A percentile compares a stretch with the other conserved stretches of the same genome.
Conservation (phyloP, 2,797 vertebrate species). For the Protosalanx chinensis region DNA sequence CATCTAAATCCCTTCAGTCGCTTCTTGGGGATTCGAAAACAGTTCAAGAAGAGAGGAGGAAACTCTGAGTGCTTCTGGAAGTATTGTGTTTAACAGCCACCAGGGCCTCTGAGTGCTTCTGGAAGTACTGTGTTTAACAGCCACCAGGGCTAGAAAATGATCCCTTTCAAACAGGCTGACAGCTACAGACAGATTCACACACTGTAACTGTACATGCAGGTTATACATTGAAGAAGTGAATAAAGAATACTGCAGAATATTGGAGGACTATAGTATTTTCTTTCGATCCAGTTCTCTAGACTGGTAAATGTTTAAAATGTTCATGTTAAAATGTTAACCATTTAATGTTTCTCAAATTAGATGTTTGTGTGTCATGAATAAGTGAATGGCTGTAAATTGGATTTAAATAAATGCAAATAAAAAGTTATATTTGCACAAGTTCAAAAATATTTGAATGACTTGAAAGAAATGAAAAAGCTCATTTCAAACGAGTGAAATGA, state of each 20-base stretch:
- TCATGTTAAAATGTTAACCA: not conserved
- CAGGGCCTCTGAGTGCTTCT: conserved; percentile 72
- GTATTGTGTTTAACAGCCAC: conserved; percentile 70
- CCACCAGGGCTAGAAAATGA: conserved; percentile 39
- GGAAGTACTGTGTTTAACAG: conserved; percentile 77
- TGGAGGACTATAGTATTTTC: conserved; percentile 26
- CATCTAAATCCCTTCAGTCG: conserved; percentile 63
- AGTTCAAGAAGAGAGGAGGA: conserved; percentile 70
- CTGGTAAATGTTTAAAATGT: conserved; percentile 26
- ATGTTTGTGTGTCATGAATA: conserved; percentile 24
- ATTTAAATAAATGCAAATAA: conserved; percentile 49
- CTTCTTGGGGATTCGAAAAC: conserved; percentile 63
- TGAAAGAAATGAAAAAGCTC: not conserved
- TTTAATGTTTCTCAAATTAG: conserved; percentile 25
- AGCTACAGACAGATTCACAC: conserved; percentile 14
- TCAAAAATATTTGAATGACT: not conserved
- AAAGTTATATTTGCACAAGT: conserved; percentile 43
- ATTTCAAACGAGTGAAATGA: conserved; percentile 54
- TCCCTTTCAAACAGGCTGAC: conserved; percentile 12
- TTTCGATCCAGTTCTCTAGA: conserved; percentile 26
- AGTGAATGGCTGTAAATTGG: conserved; percentile 35
- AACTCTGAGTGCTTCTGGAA: conserved; percentile 79
- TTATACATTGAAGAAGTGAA: conserved; percentile 12
- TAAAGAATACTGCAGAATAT: conserved; percentile 28
- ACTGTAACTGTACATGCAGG: conserved; percentile 6